Percentiles rank a stretch among this genome's conserved stretches.
phyloP scores from a whole-genome alignment of 2,888 invertebrate genomes.

The Laspeyria flexula region DNA sequence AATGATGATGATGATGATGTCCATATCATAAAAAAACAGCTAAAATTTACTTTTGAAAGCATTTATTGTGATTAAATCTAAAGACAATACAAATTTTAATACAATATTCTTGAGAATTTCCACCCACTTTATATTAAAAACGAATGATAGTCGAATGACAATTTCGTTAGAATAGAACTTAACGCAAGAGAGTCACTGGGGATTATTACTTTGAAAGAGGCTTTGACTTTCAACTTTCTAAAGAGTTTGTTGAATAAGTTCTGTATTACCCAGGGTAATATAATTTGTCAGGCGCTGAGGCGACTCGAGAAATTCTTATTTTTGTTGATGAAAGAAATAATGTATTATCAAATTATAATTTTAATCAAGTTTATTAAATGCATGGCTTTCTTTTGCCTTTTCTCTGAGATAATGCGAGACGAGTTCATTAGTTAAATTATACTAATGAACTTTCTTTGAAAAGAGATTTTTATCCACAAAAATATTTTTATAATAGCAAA shows the following conservation, averaged over 20 bases:
- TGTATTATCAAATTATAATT: constrained; percentile 32
- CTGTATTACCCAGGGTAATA: constrained; percentile 69
- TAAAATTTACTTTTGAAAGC: background rate
- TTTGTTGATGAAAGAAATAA: constrained; percentile 40
- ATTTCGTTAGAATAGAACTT: constrained; percentile 63
- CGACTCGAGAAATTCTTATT: constrained; percentile 50
- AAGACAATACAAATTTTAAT: constrained; percentile 18
- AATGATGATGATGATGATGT: background rate
- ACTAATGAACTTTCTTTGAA: constrained; percentile 1
- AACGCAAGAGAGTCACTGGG: constrained; percentile 57
- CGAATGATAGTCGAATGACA: constrained; percentile 45
- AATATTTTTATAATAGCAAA: constrained; percentile 6
- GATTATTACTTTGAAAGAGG: constrained; percentile 67
- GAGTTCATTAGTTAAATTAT: too few relatives aligned
- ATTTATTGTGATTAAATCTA: background rate
- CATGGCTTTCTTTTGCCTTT: background rate
- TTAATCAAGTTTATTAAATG: constrained; percentile 13
- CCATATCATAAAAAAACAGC: background rate
- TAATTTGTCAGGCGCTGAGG: constrained; percentile 61
- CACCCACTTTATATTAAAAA: constrained; percentile 30
- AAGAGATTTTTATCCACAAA: background rate
- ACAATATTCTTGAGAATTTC: constrained; percentile 9
- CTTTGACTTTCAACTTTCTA: constrained; percentile 72
- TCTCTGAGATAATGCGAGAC: background rate
- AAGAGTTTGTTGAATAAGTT: constrained; percentile 74